Evolutionary conservation across 37 sponge, comb jelly and placozoan genomes (phyloP).

Genomic region (Mnemiopsis leidyi): DNA sequence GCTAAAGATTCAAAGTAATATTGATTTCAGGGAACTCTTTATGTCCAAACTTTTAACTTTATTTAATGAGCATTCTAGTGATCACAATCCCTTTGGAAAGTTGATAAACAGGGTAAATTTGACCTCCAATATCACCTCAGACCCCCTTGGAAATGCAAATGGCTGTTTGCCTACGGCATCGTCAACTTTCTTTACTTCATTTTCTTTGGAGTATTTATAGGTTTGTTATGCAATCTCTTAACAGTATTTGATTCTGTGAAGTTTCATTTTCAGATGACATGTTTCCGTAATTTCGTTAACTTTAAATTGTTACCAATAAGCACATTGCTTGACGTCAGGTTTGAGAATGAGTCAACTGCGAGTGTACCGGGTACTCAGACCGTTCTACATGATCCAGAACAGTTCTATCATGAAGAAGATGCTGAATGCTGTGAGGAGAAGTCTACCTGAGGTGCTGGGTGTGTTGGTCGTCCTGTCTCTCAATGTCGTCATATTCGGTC

Average conservation of each 20-base stretch:
- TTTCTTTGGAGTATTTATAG: not conserved
- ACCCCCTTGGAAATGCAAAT: not conserved
- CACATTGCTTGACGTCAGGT: too few relatives aligned
- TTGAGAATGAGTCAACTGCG: not conserved
- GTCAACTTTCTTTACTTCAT: constrained; percentile 29
- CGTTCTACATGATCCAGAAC: constrained; percentile 83
- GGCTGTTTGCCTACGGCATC: constrained; percentile 31
- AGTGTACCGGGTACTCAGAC: constrained; percentile 74
- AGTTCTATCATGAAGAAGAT: constrained; percentile 96
- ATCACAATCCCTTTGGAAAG: too few relatives aligned
- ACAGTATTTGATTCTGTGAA: too few relatives aligned
- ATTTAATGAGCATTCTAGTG: too few relatives aligned
- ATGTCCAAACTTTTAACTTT: too few relatives aligned
- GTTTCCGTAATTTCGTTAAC: too few relatives aligned
- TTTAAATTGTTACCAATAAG: too few relatives aligned
- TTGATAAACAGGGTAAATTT: too few relatives aligned
- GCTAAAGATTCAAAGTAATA: too few relatives aligned
- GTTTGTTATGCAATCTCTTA: not conserved
- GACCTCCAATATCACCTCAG: constrained; percentile 5
- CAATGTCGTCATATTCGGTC: constrained; percentile 39
- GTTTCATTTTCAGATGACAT: too few relatives aligned
- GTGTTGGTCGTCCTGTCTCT: constrained; percentile 55
- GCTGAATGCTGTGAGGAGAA: constrained; percentile 37
- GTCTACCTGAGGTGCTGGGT: constrained; percentile 45
- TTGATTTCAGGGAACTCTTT: too few relatives aligned